Evolutionary conservation across 2,888 invertebrate genomes (phyloP), one percentile per base, ranked within the genome.

Genomic region (Lottia gigantea): DNA sequence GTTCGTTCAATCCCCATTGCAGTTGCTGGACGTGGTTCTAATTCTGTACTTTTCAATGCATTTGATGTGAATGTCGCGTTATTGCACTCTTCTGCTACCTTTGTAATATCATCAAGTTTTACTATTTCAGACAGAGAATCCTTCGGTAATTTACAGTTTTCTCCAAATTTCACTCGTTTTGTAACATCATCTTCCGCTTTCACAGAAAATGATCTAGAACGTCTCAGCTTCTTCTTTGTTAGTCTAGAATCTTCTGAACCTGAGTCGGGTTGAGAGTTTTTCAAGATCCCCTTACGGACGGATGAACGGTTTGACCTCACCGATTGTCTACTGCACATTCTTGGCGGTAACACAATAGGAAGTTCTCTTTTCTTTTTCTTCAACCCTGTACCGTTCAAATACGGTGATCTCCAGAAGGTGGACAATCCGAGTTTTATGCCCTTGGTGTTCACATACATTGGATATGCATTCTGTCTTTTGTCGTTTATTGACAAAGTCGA

Each of bases 351-450:
- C 19, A 55, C 55, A 12, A 23, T 55, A 55, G 55, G 55, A 12
- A 55, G 23, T 55, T 55, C 55, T 8, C 55, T 12, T 19, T 55
- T 55, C 23, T 23, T 55, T 12, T 19, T 23, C 11, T 40, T 40
- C 40, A 40, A 6, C 7, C 55, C 23, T 19, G 55, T 55, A 8
- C 55, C 55, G 11, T 40, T 40, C 6, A 40, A 8, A 55, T 69
- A 69, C 2, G 69, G 69, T 23, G 64, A 64, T n/a, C 46, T 47
- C 69, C 69, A 69, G 25, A 69, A 69, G 19, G 68, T 68, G 1
- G 69, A 49, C 19, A 69, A 45, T 12, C 69, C 69, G 3, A 55
- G 14, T 55, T 55, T 55, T 14, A 55, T 19, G 23, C 19, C 23
- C 3, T 23, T 19, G 11, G 55, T 55, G 23, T 15, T 55, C 23